phyloP scores from a whole-genome alignment of 2,797 vertebrate species.

The Darevskia nairensis region DNA sequence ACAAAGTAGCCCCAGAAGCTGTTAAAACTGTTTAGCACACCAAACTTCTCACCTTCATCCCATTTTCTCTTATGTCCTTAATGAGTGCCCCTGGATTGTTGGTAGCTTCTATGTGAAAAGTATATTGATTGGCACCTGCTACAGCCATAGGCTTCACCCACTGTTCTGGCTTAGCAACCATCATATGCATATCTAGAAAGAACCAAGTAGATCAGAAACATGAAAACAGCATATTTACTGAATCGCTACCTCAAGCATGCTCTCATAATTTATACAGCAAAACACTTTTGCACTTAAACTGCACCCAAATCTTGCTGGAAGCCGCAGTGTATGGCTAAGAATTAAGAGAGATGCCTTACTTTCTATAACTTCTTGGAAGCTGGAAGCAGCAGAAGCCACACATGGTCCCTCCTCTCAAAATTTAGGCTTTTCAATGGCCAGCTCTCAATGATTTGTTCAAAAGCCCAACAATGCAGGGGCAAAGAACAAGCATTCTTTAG shows the following conservation, averaged over 20 bases:
- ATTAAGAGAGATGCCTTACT: background rate
- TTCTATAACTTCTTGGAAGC: too few species aligned
- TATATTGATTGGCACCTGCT: constrained; percentile 95
- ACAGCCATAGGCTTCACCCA: constrained; percentile 98
- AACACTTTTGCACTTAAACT: background rate
- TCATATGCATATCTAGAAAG: constrained; percentile 96
- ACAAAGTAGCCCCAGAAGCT: background rate
- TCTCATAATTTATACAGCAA: background rate
- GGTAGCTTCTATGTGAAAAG: constrained; percentile 93
- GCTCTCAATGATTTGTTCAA: background rate
- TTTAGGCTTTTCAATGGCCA: background rate
- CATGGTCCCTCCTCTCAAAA: background rate
- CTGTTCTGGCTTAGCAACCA: constrained; percentile 95
- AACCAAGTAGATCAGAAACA: background rate
- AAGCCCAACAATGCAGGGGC: background rate
- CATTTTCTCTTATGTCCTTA: constrained; percentile 93
- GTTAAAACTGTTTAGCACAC: background rate
- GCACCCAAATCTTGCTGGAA: background rate
- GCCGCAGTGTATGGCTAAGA: too few species aligned
- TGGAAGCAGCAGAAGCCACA: background rate
- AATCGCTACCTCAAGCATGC: background rate
- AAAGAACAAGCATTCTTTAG: background rate
- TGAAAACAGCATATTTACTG: background rate
- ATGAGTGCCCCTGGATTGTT: constrained; percentile 93
- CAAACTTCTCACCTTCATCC: constrained; percentile 90